Evolutionary conservation across 1,140 invertebrate species (phyloP), one percentile per base, ranked within the genome.

Genomic region (Cherax quadricarinatus): DNA sequence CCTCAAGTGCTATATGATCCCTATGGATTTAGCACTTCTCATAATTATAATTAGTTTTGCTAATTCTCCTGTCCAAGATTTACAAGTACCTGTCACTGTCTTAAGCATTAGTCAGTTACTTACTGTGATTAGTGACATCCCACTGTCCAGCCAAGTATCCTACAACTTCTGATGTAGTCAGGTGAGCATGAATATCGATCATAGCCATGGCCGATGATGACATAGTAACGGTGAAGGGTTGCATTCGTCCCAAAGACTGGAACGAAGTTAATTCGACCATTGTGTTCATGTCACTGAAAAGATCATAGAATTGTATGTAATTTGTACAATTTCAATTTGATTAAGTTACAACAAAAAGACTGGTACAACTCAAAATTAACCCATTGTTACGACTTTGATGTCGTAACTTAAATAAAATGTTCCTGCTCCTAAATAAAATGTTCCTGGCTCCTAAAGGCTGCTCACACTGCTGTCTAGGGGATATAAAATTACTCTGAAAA

Each of bases 91-190:
- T 57, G 53, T 57, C 53, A 30, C 51, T 66, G 24, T 60, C 80
- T 53, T 49, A 30, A 3, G 53, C 6, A 57, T 57, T 41, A n/a
- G 10, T n/a, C 70, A 81, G 7, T n/a, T 62, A 96, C 97, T 96
- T 96, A 99, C 98, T 98, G 94, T 99, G 98, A 93, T 97, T 96
- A 95, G 98, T 98, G 78, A 98, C 97, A 95, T 99, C 98, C 98
- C 98, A 99, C 79, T 97, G 97, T 48, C 98, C 98, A 86, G 97
- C 98, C 48, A 99, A 95, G 95, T 99, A 99, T 4, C 98, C 98
- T 94, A 98, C 98, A 51, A 99, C 97, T 96, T 99, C 98, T 93
- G 97, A 97, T 93, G 97, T 97, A 24, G 97, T 98, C 91, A 99
- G 95, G 95, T 99, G 98, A 95, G 98, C 98, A 94, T 99, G 98